Percentiles rank a stretch among this genome's conserved stretches.
phyloP scores from a whole-genome alignment of 2,797 vertebrate genomes.

The Cheirogaleus major region DNA sequence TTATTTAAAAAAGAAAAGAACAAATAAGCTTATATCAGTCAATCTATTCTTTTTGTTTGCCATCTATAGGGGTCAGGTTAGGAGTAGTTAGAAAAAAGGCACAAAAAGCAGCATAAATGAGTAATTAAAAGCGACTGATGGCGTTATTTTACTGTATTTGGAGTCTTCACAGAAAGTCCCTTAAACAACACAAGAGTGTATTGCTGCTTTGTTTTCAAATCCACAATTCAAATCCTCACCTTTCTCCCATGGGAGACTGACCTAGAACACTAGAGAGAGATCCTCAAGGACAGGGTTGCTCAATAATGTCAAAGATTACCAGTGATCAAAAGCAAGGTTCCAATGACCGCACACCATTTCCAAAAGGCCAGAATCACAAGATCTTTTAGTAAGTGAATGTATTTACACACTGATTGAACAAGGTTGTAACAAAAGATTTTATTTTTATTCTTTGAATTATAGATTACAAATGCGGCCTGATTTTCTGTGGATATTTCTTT shows the following conservation, averaged over 20 bases:
- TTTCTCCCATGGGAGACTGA: conserved; percentile 68
- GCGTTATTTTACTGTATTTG: conserved; percentile 64
- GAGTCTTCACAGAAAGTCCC: conserved; percentile 62
- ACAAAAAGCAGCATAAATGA: conserved; percentile 47
- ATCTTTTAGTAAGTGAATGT: conserved; percentile 55
- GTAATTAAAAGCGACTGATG: conserved; percentile 61
- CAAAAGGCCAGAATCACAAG: conserved; percentile 70
- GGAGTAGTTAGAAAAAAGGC: background rate
- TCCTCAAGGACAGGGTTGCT: conserved; percentile 59
- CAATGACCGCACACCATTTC: conserved; percentile 70
- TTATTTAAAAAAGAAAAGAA: conserved; percentile 19
- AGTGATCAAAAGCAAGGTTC: conserved; percentile 77
- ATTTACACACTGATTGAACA: conserved; percentile 71
- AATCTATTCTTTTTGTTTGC: conserved; percentile 58
- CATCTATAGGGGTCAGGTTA: background rate
- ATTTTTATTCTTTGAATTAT: conserved; percentile 53
- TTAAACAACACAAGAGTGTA: conserved; percentile 57
- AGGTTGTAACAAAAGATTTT: conserved; percentile 39
- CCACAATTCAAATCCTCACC: conserved; percentile 42
- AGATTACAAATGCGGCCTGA: conserved; percentile 47
- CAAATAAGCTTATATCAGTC: background rate
- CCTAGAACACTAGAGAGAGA: conserved; percentile 63
- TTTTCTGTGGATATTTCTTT: background rate
- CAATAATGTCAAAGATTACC: conserved; percentile 69
- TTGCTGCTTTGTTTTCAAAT: conserved; percentile 65